These are phyloP conservation scores for Silurus asotus DNA, from an alignment of 2,113 vertebrate species.

Conservation along the genomic window DNA sequence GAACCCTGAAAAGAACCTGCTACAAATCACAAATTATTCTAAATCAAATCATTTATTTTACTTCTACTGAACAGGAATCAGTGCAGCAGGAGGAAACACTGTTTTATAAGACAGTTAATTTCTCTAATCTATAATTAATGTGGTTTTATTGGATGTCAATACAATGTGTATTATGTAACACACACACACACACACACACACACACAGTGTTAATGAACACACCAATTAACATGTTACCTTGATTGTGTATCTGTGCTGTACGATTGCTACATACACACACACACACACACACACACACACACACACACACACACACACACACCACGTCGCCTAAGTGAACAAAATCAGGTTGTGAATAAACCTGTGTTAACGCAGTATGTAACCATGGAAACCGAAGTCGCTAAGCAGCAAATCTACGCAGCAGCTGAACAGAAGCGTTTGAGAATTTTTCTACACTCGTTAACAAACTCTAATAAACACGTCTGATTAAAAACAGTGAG, in stretches of 20 bases:
- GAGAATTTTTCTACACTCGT: neutral
- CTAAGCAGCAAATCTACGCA: neutral
- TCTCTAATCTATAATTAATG: neutral
- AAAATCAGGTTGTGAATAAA: neutral
- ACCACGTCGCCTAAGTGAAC: neutral
- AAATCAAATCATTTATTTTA: too few relatives aligned
- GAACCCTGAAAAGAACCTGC: neutral
- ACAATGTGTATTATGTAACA: neutral
- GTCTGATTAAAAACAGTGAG: conserved; percentile 21
- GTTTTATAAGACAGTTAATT: neutral
- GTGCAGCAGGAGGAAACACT: neutral
- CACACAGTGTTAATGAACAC: neutral
- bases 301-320: neutral
- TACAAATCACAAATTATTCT: neutral
- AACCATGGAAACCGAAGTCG: neutral
- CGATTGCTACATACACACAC: neutral
- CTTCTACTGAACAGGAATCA: neutral
- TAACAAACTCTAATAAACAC: conserved; percentile 7
- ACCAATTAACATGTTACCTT: neutral
- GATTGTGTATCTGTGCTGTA: conserved; percentile 3
- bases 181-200: conserved; percentile 1
- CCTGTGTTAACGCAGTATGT: neutral
- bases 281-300: neutral
- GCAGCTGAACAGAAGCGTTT: neutral
- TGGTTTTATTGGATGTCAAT: neutral